phyloP scores from a whole-genome alignment of 2,113 vertebrate genomes.

The Gopherus flavomarginatus region DNA sequence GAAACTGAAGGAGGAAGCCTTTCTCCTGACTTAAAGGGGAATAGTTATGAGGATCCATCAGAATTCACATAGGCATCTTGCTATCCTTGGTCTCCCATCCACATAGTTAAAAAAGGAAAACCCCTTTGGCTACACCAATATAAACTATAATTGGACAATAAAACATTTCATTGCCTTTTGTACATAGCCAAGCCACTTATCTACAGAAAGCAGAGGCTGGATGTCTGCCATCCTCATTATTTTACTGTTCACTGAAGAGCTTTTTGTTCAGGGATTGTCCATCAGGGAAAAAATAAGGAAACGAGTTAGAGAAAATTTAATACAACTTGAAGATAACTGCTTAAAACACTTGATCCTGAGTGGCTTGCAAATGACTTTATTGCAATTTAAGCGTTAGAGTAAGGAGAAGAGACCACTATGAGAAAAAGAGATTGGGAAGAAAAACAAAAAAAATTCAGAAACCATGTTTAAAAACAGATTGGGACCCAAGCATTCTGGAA shows the following conservation, averaged over 20 bases:
- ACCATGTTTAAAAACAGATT: not conserved
- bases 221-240: conserved; percentile 50
- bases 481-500: not conserved
- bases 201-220: conserved; percentile 15
- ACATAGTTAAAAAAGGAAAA: conserved; percentile 7
- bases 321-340: conserved; percentile 66
- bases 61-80: not conserved
- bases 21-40: conserved; percentile 29
- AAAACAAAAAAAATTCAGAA: not conserved
- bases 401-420: conserved; percentile 6
- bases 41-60: not conserved
- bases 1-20: conserved; percentile 23
- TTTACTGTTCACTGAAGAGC: conserved; percentile 54
- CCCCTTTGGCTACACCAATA: not conserved
- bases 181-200: not conserved
- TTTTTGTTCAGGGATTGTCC: conserved; percentile 62
- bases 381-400: conserved; percentile 49
- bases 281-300: conserved; percentile 78
- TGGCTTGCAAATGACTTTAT: conserved; percentile 68
- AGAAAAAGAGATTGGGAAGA: not conserved
- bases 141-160: not conserved
- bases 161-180: conserved; percentile 1
- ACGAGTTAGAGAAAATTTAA: conserved; percentile 74
- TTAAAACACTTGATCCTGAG: conserved; percentile 57
- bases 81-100: not conserved